A percentile compares a stretch with the other conserved stretches of the same genome.
Conservation (phyloP, 1,140 invertebrate species). For the Drosophila repletoides region DNA sequence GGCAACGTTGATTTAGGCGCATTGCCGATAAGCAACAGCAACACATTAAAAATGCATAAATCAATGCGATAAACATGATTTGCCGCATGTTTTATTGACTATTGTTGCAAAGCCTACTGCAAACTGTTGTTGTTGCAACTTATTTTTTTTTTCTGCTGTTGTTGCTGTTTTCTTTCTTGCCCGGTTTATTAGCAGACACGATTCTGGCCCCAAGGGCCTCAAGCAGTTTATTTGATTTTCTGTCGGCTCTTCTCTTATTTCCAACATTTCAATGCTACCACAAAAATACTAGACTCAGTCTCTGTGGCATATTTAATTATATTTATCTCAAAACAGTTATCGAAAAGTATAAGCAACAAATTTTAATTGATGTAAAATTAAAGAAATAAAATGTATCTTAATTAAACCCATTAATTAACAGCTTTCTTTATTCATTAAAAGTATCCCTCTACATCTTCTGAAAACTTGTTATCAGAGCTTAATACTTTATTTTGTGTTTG, state of each 20-base stretch:
- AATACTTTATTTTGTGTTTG: too few relatives aligned
- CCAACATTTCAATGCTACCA: background rate
- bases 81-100: slow-evolving; percentile 82
- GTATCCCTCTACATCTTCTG: too few relatives aligned
- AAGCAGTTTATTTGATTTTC: slow-evolving; percentile 15
- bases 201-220: slow-evolving; percentile 50
- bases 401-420: too few relatives aligned
- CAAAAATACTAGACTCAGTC: background rate
- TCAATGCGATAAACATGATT: slow-evolving; percentile 83
- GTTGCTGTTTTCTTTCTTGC: slow-evolving; percentile 30
- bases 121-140: slow-evolving; percentile 19
- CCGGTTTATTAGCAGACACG: slow-evolving; percentile 58
- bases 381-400: too few relatives aligned
- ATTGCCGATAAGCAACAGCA: slow-evolving; percentile 80
- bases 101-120: slow-evolving; percentile 58
- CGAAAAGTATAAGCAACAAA: too few relatives aligned
- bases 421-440: too few relatives aligned
- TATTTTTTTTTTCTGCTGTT: slow-evolving; percentile 13
- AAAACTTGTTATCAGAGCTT: too few relatives aligned
- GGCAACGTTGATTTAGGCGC: slow-evolving; percentile 74
- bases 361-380: too few relatives aligned
- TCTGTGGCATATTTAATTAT: background rate
- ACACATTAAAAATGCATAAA: slow-evolving; percentile 83
- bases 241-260: slow-evolving; percentile 8
- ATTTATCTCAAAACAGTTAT: background rate